phyloP scores from a whole-genome alignment of 2,797 vertebrate genomes.

The Pagetopsis macropterus region DNA sequence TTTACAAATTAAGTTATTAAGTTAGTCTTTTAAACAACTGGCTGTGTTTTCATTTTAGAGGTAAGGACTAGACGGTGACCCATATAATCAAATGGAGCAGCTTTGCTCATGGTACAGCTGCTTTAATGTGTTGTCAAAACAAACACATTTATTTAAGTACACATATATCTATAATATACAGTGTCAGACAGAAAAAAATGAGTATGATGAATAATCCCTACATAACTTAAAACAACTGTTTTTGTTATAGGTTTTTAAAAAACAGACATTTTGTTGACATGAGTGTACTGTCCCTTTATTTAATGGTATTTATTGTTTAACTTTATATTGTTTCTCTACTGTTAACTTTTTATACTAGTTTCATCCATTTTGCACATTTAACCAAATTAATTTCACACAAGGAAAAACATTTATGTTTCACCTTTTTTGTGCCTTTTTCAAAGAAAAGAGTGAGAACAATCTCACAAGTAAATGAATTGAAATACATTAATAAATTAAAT shows the following conservation, averaged over 20 bases:
- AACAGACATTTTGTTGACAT: background rate
- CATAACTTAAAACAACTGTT: too few species aligned
- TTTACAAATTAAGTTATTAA: background rate
- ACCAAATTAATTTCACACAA: background rate
- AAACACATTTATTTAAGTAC: slow-evolving; percentile 19
- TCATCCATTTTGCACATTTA: background rate
- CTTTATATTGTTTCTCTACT: background rate
- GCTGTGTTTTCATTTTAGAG: slow-evolving; percentile 6
- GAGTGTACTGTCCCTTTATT: background rate
- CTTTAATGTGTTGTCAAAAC: slow-evolving; percentile 43
- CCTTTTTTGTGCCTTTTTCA: too few species aligned
- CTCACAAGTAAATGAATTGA: too few species aligned
- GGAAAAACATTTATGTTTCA: background rate
- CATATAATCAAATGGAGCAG: slow-evolving; percentile 12
- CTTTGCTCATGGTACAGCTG: slow-evolving; percentile 32
- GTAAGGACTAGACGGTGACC: background rate
- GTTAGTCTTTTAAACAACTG: background rate
- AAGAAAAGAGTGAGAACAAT: too few species aligned
- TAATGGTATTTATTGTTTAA: background rate
- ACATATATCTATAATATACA: background rate
- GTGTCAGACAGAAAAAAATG: background rate
- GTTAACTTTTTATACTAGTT: background rate
- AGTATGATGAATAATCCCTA: background rate
- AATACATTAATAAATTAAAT: background rate
- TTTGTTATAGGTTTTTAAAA: background rate